These are phyloP conservation scores for Holothuria leucospilota DNA, from an alignment of 53 echinoderm and acorn worm species.

Conservation along the genomic window DNA sequence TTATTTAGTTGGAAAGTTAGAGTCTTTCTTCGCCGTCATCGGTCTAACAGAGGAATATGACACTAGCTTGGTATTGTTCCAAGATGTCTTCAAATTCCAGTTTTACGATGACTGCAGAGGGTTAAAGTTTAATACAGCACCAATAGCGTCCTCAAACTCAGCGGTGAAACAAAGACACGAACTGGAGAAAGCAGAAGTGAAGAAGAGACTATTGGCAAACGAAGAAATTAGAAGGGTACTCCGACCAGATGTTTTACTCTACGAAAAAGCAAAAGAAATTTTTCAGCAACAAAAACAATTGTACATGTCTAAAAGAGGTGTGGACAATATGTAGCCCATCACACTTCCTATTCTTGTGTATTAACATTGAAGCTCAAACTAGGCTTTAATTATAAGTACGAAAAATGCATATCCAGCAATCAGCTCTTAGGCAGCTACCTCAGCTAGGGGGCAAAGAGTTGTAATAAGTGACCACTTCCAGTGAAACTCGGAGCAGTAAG, in stretches of 20 bases:
- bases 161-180: too few species aligned
- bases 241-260: conserved; percentile 20
- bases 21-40: conserved; percentile 21
- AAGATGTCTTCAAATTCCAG: conserved; percentile 4
- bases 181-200: neutral
- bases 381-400: too few species aligned
- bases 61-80: neutral
- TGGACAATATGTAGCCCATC: too few species aligned
- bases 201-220: neutral
- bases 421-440: too few species aligned
- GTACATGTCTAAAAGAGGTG: too few species aligned
- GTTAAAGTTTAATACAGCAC: neutral
- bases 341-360: too few species aligned
- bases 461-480: too few species aligned
- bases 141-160: neutral
- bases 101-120: conserved; percentile 11
- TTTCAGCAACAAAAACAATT: neutral
- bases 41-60: conserved; percentile 18
- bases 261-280: conserved; percentile 20
- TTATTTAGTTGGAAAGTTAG: conserved; percentile 1
- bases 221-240: neutral
- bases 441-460: too few species aligned
- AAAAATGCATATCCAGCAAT: too few species aligned
- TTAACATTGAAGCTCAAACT: too few species aligned
- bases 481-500: too few species aligned